Percentiles rank a stretch among this genome's conserved stretches.
These are phyloP conservation scores for Diaperis boleti DNA, from an alignment of 2,888 invertebrate species.

Conservation along the genomic window DNA sequence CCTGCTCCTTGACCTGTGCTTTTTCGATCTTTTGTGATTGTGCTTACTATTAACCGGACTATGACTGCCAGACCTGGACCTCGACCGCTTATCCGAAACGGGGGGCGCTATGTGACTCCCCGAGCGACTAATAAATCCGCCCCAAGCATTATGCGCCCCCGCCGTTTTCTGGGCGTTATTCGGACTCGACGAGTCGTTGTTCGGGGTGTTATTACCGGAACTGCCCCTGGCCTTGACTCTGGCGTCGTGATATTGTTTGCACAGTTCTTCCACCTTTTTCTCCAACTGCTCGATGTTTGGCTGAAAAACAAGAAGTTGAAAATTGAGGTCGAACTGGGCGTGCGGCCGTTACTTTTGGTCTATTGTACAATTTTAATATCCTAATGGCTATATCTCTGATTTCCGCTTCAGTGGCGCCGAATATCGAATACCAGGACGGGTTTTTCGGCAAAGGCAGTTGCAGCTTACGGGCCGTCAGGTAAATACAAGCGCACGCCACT, in stretches of 20 bases:
- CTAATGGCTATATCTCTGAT: slow-evolving; percentile 86
- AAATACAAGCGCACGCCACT: slow-evolving; percentile 99
- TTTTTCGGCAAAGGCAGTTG: slow-evolving; percentile 86
- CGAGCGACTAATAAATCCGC: slow-evolving; percentile 72
- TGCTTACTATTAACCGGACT: slow-evolving; percentile 62
- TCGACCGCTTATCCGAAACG: slow-evolving; percentile 61
- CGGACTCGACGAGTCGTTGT: slow-evolving; percentile 62
- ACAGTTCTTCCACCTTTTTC: slow-evolving; percentile 78
- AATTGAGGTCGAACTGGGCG: background rate
- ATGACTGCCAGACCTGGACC: slow-evolving; percentile 61
- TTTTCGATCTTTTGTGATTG: slow-evolving; percentile 60
- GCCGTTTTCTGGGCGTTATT: slow-evolving; percentile 70
- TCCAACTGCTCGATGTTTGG: slow-evolving; percentile 81
- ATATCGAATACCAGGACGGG: slow-evolving; percentile 91
- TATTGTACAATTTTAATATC: slow-evolving; percentile 86
- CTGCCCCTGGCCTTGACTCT: slow-evolving; percentile 69
- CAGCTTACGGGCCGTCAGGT: slow-evolving; percentile 90
- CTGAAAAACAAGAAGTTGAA: slow-evolving; percentile 58
- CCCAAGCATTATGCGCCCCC: slow-evolving; percentile 76
- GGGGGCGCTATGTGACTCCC: slow-evolving; percentile 64
- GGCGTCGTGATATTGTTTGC: slow-evolving; percentile 78
- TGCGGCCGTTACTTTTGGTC: slow-evolving; percentile 75
- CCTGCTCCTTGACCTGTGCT: slow-evolving; percentile 62
- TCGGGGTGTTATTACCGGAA: slow-evolving; percentile 68
- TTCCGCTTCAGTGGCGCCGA: slow-evolving; percentile 85